Base-by-base conservation (phyloP, 53 echinoderm and acorn worm genomes). In the Holothuria leucospilota region DNA sequence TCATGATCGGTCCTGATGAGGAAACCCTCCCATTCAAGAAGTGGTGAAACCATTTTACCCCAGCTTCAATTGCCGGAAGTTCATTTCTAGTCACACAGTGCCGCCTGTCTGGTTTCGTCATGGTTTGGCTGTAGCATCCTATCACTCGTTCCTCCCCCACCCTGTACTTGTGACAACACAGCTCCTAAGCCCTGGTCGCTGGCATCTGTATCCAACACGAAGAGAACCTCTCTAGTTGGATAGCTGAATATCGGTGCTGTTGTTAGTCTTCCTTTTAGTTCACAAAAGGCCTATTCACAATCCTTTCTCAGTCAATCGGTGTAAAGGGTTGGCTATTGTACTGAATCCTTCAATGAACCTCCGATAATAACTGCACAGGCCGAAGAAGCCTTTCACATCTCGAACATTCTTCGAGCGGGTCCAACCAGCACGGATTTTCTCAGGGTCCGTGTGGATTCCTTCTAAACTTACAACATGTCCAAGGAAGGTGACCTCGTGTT, bases 151-250 rank as follows among this genome's bases (percentile, higher is more conserved):
- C 61, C 20, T 61, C 8, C 21, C n/a, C 81, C 81, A 26, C 0
- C 27, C 1, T 81, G n/a, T 59, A 29, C 1, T 61, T 81, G 81
- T 2, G 60, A 81, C 6, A 81, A 60, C 2, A 81, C 81, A 0
- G 60, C 59, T 5, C n/a, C 81, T 60, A 81, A 5, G 6, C 62
- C 62, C 18, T 81, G 81, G 29, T 81, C 20, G 5, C 81, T 81
- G 7, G 81, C 62, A 40, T 81, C 81, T 23, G 81, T 81, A 2
- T 81, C 81, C 62, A 81, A 23, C 13, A 59, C n/a, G 15, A 61
- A 81, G 4, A 14, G 61, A 13, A 2, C 81, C 0, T 81, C 81
- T 12, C 27, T 59, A 21, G 3, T 20, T 0, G 81, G 81, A 11
- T 60, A 81, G 20, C 61, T 13, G 0, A 81, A 29, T 2, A 59